These are phyloP conservation scores for Diachrysia chrysitis DNA, from an alignment of 2,888 invertebrate genomes.

Conservation along the genomic window DNA sequence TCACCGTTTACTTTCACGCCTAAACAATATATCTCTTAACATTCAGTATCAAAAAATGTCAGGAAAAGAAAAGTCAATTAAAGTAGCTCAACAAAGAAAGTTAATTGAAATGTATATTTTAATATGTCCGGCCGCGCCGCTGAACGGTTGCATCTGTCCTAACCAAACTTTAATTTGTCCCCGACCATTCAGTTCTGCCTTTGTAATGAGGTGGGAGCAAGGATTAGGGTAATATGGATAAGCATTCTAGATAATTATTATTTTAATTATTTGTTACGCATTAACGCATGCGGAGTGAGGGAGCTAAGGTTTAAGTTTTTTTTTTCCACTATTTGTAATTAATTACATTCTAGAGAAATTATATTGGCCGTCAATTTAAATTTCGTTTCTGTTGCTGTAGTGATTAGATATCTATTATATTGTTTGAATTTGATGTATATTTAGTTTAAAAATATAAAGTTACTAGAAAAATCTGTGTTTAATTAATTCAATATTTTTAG, in stretches of 20 bases:
- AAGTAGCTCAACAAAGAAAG: slow-evolving; percentile 33
- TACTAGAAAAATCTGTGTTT: too few relatives aligned
- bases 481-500: too few relatives aligned
- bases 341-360: too few relatives aligned
- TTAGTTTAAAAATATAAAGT: too few relatives aligned
- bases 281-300: too few relatives aligned
- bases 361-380: too few relatives aligned
- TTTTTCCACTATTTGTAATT: too few relatives aligned
- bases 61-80: slow-evolving; percentile 22
- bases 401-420: too few relatives aligned
- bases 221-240: slow-evolving; percentile 34
- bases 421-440: too few relatives aligned
- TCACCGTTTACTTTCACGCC: not conserved
- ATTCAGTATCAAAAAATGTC: slow-evolving; percentile 23
- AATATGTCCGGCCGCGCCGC: slow-evolving; percentile 22
- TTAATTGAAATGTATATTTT: slow-evolving; percentile 46
- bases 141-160: slow-evolving; percentile 40
- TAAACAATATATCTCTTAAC: slow-evolving; percentile 10
- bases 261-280: too few relatives aligned
- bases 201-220: slow-evolving; percentile 37
- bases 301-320: too few relatives aligned
- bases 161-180: slow-evolving; percentile 58
- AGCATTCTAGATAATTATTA: not conserved
- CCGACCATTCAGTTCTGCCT: slow-evolving; percentile 37
- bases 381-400: too few relatives aligned